Evolutionary conservation across 2,113 vertebrate species (phyloP).

Genomic region (Mobula hypostoma): DNA sequence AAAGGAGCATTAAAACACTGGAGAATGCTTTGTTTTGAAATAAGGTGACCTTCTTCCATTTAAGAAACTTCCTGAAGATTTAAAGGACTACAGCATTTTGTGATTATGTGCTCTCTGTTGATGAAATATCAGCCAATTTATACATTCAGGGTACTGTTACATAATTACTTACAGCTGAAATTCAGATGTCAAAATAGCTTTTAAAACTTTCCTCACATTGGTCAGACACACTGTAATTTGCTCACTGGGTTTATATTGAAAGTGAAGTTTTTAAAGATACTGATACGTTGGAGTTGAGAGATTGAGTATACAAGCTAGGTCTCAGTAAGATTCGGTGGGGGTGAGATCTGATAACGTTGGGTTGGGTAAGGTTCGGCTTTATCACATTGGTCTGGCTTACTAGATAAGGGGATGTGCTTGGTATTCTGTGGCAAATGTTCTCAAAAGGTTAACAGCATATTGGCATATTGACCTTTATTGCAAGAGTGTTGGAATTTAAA

Average conservation of each 20-base stretch:
- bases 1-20: neutral
- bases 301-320: no score
- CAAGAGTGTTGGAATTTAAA: no score
- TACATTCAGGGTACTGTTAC: neutral
- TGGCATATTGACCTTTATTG: no score
- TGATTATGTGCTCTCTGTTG: neutral
- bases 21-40: neutral
- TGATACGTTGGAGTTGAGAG: neutral
- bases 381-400: no score
- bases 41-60: neutral
- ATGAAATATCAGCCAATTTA: neutral
- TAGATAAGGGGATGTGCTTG: no score
- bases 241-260: neutral
- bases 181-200: neutral
- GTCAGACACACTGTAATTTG: neutral
- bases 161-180: neutral
- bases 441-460: no score
- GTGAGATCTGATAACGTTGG: no score
- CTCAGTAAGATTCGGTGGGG: no score
- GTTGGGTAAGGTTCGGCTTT: no score
- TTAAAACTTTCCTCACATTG: neutral
- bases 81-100: neutral
- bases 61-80: neutral
- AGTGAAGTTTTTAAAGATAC: neutral
- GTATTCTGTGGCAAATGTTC: no score